Percentiles rank a stretch among this genome's conserved stretches.
These are phyloP conservation scores for Procavia capensis DNA, from an alignment of 2,113 vertebrate species.

Conservation along the genomic window DNA sequence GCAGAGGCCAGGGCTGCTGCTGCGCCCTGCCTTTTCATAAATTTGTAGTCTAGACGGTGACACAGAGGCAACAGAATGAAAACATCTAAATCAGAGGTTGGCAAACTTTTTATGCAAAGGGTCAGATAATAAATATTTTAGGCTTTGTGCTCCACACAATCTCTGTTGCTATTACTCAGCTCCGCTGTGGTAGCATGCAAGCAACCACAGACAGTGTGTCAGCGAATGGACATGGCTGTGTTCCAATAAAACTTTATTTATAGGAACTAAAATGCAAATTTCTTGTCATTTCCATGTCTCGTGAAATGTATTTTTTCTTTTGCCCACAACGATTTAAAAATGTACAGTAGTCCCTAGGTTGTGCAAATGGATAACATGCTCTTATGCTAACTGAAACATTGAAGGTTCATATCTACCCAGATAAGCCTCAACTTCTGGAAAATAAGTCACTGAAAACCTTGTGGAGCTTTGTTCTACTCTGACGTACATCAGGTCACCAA, in stretches of 20 bases:
- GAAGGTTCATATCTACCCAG: background rate
- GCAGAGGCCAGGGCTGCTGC: background rate
- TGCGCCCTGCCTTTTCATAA: conserved; percentile 35
- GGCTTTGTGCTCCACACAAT: background rate
- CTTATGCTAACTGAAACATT: background rate
- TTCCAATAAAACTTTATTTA: conserved; percentile 39
- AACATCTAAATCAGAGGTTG: background rate
- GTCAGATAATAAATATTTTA: conserved; percentile 47
- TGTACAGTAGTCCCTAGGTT: background rate
- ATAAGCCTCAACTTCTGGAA: background rate
- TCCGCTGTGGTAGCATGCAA: background rate
- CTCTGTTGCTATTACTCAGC: background rate
- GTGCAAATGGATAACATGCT: background rate
- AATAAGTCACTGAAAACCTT: background rate
- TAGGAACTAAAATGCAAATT: conserved; percentile 24
- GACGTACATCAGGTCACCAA: background rate
- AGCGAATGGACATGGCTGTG: background rate
- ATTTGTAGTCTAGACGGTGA: conserved; percentile 32
- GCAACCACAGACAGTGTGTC: background rate
- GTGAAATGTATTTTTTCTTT: conserved; percentile 44
- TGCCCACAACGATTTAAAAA: conserved; percentile 39
- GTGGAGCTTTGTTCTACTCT: background rate
- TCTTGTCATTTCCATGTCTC: conserved; percentile 27
- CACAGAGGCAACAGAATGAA: conserved; percentile 31
- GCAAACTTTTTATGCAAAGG: conserved; percentile 25